Conservation (phyloP, 2,888 invertebrate genomes). For the Sinohyriopsis cumingii region DNA sequence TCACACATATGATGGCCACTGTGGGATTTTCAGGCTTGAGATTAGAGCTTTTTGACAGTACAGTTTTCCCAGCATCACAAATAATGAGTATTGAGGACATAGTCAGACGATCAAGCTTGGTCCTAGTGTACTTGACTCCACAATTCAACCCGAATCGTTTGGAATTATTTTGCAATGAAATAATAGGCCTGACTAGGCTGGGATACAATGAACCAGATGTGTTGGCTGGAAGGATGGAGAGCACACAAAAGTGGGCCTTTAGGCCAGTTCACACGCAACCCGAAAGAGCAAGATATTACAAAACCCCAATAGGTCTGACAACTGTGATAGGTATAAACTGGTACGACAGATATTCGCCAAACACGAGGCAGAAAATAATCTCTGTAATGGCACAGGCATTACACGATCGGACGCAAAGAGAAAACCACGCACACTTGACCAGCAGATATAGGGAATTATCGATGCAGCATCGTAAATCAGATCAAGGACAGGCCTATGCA, state of each 20-base stretch:
- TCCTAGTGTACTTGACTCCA: conserved; percentile 28
- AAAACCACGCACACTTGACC: too few relatives aligned
- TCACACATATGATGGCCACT: conserved; percentile 2
- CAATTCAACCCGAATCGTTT: conserved; percentile 13
- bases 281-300: conserved; percentile 9
- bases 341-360: conserved; percentile 18
- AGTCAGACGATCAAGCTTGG: conserved; percentile 20
- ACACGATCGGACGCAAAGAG: too few relatives aligned
- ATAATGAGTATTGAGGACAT: conserved; percentile 28
- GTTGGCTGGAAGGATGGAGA: neutral
- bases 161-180: conserved; percentile 26
- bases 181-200: conserved; percentile 22
- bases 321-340: conserved; percentile 29
- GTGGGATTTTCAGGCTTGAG: neutral
- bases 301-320: conserved; percentile 24
- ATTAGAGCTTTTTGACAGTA: conserved; percentile 31
- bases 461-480: too few relatives aligned
- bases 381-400: conserved; percentile 11
- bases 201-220: conserved; percentile 2
- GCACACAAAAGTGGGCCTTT: conserved; percentile 15
- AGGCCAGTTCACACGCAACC: conserved; percentile 33
- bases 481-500: too few relatives aligned
- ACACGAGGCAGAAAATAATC: conserved; percentile 11
- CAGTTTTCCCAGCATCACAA: conserved; percentile 18
- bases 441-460: too few relatives aligned